These are phyloP conservation scores for Stramonita haemastoma DNA, from an alignment of 2,888 invertebrate species.

Conservation along the genomic window DNA sequence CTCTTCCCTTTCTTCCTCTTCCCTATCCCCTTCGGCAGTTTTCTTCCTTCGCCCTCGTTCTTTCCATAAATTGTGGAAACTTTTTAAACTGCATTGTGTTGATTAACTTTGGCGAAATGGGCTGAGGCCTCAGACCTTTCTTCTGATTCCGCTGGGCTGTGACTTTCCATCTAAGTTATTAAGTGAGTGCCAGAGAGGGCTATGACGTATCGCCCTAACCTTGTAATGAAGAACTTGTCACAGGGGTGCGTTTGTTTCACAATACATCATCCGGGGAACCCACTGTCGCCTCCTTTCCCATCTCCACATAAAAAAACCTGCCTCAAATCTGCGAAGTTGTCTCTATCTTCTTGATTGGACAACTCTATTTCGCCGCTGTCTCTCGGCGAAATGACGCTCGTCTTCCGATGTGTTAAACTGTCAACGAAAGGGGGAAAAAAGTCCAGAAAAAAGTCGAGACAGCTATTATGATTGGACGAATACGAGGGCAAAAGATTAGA, in stretches of 20 bases:
- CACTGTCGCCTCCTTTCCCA: slow-evolving; percentile 10
- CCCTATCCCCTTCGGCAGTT: neutral
- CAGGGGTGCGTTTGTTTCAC: slow-evolving; percentile 40
- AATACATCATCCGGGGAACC: slow-evolving; percentile 32
- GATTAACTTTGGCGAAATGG: slow-evolving; percentile 44
- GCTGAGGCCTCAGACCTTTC: slow-evolving; percentile 30
- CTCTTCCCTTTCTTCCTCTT: neutral
- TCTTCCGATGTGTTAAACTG: slow-evolving; percentile 35
- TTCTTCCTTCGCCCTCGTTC: neutral
- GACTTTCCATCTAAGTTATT: slow-evolving; percentile 44
- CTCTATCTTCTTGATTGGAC: slow-evolving; percentile 44
- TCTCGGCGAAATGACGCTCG: slow-evolving; percentile 22
- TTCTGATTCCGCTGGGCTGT: slow-evolving; percentile 31
- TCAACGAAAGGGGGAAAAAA: neutral
- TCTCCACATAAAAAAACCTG: slow-evolving; percentile 24
- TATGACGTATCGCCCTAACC: slow-evolving; percentile 41
- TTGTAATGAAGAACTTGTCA: slow-evolving; percentile 44
- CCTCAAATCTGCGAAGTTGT: slow-evolving; percentile 34
- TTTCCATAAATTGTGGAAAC: slow-evolving; percentile 4
- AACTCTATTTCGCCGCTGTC: slow-evolving; percentile 42
- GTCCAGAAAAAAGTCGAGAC: neutral
- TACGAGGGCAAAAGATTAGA: neutral
- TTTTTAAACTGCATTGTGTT: slow-evolving; percentile 46
- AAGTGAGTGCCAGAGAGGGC: slow-evolving; percentile 18
- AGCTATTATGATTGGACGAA: slow-evolving; percentile 15